These are phyloP conservation scores for Lepas anatifera DNA, from an alignment of 2,888 invertebrate species.

Conservation along the genomic window DNA sequence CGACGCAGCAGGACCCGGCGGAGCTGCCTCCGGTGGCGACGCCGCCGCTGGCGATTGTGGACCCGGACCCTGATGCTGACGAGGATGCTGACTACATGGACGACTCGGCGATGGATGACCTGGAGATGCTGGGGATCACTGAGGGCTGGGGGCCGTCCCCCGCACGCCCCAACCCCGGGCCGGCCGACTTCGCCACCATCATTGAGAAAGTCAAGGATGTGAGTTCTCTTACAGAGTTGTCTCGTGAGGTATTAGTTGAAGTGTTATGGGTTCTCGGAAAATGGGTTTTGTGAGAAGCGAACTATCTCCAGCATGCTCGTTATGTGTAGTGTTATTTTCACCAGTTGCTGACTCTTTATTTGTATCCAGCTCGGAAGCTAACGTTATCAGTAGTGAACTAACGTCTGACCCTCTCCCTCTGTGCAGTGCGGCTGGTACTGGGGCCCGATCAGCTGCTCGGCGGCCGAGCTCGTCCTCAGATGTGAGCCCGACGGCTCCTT, in stretches of 20 bases:
- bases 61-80: background rate
- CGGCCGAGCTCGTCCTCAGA: constrained; percentile 78
- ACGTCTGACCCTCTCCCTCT: too few relatives aligned
- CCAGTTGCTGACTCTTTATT: too few relatives aligned
- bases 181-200: constrained; percentile 67
- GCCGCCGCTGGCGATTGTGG: background rate
- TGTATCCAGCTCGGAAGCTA: too few relatives aligned
- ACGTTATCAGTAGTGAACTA: too few relatives aligned
- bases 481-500: constrained; percentile 90
- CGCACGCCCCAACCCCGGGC: background rate
- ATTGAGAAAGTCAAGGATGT: constrained; percentile 90
- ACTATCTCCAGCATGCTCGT: too few relatives aligned
- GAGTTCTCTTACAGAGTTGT: too few relatives aligned
- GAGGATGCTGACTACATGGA: background rate
- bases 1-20: background rate
- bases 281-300: too few relatives aligned
- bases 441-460: constrained; percentile 84
- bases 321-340: too few relatives aligned
- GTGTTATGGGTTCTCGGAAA: too few relatives aligned
- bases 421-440: constrained; percentile 88
- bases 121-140: constrained; percentile 13
- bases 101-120: background rate
- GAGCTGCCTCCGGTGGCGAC: background rate
- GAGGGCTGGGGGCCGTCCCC: constrained; percentile 7
- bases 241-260: too few relatives aligned